Percentiles rank a stretch among this genome's conserved stretches.
These are phyloP conservation scores for Quadroppia sp. DNA, from an alignment of 2,888 invertebrate genomes.

Conservation along the genomic window DNA sequence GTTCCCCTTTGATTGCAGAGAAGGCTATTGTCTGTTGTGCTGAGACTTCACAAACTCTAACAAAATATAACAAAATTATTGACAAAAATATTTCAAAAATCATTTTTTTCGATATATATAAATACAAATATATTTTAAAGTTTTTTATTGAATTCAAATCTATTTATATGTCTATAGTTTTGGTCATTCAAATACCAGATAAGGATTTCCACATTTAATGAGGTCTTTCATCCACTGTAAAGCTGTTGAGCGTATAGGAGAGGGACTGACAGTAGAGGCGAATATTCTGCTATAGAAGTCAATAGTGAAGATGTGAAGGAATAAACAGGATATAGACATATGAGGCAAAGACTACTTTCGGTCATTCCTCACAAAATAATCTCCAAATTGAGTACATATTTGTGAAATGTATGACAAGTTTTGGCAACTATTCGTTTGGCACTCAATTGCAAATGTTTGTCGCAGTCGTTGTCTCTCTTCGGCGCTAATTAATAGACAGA, in stretches of 20 bases:
- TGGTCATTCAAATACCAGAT: conserved; percentile 15
- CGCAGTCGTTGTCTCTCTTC: too few species aligned
- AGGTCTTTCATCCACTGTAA: not conserved
- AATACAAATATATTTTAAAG: not conserved
- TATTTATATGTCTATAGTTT: not conserved
- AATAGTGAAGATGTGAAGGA: not conserved
- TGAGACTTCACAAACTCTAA: not conserved
- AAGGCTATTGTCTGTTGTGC: conserved; percentile 28
- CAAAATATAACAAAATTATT: not conserved
- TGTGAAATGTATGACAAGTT: not conserved
- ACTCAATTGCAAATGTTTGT: too few species aligned
- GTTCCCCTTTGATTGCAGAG: conserved; percentile 34
- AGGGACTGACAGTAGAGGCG: not conserved
- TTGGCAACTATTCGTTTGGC: too few species aligned
- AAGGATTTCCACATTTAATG: conserved; percentile 12
- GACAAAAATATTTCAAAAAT: not conserved
- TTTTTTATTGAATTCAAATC: not conserved
- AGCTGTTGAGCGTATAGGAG: not conserved
- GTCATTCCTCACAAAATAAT: not conserved
- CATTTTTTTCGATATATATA: not conserved
- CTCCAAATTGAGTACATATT: not conserved
- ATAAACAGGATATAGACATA: not conserved
- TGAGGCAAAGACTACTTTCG: not conserved
- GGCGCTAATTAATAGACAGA: too few species aligned
- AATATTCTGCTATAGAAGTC: not conserved